These are phyloP conservation scores for Epiblema foenella DNA, from an alignment of 2,888 invertebrate genomes.

Conservation along the genomic window DNA sequence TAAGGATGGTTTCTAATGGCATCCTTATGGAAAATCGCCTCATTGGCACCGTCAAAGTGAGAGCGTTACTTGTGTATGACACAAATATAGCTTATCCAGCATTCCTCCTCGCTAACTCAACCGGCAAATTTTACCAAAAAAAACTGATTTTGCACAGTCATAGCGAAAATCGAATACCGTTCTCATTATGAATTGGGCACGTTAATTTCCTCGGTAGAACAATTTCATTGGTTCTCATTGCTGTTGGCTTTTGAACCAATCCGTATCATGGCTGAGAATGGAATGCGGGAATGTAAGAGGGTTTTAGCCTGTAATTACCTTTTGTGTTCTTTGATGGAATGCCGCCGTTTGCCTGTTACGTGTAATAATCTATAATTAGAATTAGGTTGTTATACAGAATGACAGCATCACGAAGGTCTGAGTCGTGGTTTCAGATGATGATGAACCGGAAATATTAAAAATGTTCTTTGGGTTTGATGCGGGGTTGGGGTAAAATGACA, in stretches of 20 bases:
- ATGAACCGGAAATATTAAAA: too few relatives aligned
- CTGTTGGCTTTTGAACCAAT: constrained; percentile 53
- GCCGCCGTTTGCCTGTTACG: not conserved
- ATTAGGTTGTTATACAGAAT: not conserved
- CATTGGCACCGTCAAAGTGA: too few relatives aligned
- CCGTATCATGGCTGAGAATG: constrained; percentile 54
- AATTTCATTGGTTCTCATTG: constrained; percentile 31
- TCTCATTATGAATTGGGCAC: constrained; percentile 5
- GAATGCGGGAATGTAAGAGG: constrained; percentile 58
- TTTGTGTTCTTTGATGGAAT: constrained; percentile 35
- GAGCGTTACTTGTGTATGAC: too few relatives aligned
- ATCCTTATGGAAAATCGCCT: too few relatives aligned
- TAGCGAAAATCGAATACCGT: constrained; percentile 10
- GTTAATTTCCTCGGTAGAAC: constrained; percentile 18
- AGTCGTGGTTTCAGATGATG: too few relatives aligned
- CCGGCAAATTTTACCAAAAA: not conserved
- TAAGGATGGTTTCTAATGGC: too few relatives aligned
- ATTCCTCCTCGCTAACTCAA: too few relatives aligned
- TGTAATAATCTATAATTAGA: not conserved
- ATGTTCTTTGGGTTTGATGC: too few relatives aligned
- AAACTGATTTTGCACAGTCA: constrained; percentile 1
- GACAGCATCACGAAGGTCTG: too few relatives aligned
- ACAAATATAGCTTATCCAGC: too few relatives aligned
- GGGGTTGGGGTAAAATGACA: too few relatives aligned
- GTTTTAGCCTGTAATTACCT: constrained; percentile 54